A percentile compares a stretch with the other conserved stretches of the same genome.
These are phyloP conservation scores for Zosterops pallidus DNA, from an alignment of 2,113 vertebrate species.

Conservation along the genomic window DNA sequence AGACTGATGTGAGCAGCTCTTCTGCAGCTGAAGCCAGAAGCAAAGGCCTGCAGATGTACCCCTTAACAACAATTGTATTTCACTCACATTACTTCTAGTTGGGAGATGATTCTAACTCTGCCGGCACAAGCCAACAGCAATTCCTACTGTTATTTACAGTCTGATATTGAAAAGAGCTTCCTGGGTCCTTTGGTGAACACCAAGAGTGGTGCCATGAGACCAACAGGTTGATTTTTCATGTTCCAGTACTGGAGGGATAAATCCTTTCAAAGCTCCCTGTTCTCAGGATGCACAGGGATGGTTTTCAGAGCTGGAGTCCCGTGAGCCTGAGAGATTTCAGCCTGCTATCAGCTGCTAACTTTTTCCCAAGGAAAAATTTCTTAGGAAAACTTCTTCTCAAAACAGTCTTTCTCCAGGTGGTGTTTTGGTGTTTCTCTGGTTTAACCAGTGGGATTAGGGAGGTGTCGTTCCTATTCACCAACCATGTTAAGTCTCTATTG, in stretches of 20 bases:
- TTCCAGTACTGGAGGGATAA: neutral
- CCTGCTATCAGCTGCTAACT: too few species aligned
- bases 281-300: accelerated
- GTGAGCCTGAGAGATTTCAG: too few species aligned
- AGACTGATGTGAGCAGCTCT: neutral
- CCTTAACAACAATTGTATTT: neutral
- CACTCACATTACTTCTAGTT: neutral
- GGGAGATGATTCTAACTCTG: neutral
- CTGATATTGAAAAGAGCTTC: neutral
- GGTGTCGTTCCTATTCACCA: too few species aligned
- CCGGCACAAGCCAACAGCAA: neutral
- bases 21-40: neutral
- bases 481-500: too few species aligned
- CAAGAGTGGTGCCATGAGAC: accelerated
- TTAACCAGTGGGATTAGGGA: too few species aligned
- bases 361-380: too few species aligned
- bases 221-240: neutral
- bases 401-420: too few species aligned
- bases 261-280: neutral
- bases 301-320: accelerated
- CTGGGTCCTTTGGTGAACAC: neutral
- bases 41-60: conserved; percentile 7
- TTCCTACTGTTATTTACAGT: neutral
- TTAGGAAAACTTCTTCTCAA: too few species aligned
- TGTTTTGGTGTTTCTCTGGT: too few species aligned